Evolutionary conservation across 2,797 vertebrate genomes (phyloP).

Genomic region (Hoplostethus atlanticus): DNA sequence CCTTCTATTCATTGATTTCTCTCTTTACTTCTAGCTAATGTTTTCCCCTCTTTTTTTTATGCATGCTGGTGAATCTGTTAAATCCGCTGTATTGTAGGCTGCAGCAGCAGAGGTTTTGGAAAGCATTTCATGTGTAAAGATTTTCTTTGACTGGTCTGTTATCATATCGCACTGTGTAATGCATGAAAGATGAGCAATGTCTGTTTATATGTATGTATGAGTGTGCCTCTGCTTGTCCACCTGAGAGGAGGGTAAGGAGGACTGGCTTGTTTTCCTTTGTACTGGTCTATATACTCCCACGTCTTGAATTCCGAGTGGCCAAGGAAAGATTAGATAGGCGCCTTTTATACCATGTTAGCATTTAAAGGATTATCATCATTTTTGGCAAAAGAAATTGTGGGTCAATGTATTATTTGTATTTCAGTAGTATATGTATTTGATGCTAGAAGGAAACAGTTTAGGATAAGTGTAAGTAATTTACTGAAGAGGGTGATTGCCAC

Average conservation of each 20-base stretch:
- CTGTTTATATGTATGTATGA: slow-evolving; percentile 52
- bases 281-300: slow-evolving; percentile 13
- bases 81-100: slow-evolving; percentile 50
- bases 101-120: slow-evolving; percentile 25
- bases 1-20: slow-evolving; percentile 74
- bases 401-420: slow-evolving; percentile 17
- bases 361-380: slow-evolving; percentile 44
- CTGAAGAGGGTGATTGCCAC: slow-evolving; percentile 37
- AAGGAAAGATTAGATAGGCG: slow-evolving; percentile 29
- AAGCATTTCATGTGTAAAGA: slow-evolving; percentile 54
- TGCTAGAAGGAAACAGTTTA: slow-evolving; percentile 28
- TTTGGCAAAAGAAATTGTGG: slow-evolving; percentile 29
- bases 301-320: slow-evolving; percentile 50
- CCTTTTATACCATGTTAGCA: slow-evolving; percentile 25
- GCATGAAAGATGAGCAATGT: slow-evolving; percentile 67
- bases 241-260: slow-evolving; percentile 29
- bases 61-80: slow-evolving; percentile 56
- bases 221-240: slow-evolving; percentile 45
- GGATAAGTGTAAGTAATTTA: slow-evolving; percentile 51
- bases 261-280: slow-evolving; percentile 38
- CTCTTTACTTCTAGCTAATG: slow-evolving; percentile 66
- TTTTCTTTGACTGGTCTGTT: slow-evolving; percentile 59
- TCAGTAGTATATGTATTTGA: slow-evolving; percentile 19
- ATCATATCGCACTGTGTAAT: slow-evolving; percentile 57
- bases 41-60: slow-evolving; percentile 49